Base-by-base conservation (phyloP, 1,140 invertebrate genomes). In the Bombus impatiens region DNA sequence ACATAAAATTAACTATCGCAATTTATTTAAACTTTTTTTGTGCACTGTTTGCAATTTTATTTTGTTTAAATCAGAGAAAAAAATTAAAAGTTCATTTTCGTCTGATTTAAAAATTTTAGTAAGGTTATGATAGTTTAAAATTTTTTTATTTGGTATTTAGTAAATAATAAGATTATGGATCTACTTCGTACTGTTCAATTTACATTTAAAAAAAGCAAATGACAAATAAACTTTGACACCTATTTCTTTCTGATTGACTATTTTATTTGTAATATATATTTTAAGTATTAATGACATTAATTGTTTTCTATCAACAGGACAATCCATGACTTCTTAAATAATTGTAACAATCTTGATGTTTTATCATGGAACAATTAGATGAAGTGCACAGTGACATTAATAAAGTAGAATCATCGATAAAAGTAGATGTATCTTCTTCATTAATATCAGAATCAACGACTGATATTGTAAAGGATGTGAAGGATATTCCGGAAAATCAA, bases 281-380 rank as follows among this genome's bases (percentile, higher is more conserved):
- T 9, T 68, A 25, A 47, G 8, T 1, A 40, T 74, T 32, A 40
- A 18, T 82, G 10, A 65, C 15, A 82, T 0, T 80, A 81, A 68
- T 86, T 53, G 67, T 47, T 82, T 6, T 72, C 74, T 72, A 10
- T 47, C 65, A 62, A 89, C 78, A 91, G 90, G 89, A 59, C 84
- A 79, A 57, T 75, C 53, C 65, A 82, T 80, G 67, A 57, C 87
- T 80, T 85, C 68, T 71, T 91, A 68, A 79, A 25, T 79, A 86
- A 83, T 40, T 78, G 70, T 62, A 86, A 77, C 13, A 62, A 83
- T 67, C 72, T 80, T 82, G 77, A 37, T 75, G 85, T 18, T 70
- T 91, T 78, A 91, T 47, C 82, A 91, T 91, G 90, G 90, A 91
- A 75, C 87, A 84, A 72, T 10, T 81, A 65, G 82, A 85, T 70